Evolutionary conservation across 2,888 invertebrate genomes (phyloP), one percentile per base, ranked within the genome.

Genomic region (Hyppa rectilinea): DNA sequence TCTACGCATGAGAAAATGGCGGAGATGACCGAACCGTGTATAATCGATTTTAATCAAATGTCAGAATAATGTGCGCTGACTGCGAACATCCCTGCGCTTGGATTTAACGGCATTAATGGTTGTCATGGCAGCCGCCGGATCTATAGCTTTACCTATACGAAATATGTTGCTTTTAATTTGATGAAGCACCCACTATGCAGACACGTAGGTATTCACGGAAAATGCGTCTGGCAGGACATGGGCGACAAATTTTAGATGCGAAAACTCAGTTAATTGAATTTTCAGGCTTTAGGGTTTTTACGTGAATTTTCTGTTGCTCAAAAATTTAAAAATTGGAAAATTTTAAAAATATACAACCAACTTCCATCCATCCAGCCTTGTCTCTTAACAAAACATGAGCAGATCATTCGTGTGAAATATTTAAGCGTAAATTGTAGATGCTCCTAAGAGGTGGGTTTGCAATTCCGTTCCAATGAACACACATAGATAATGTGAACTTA

Each of bases 391-490:
- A 43, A 50, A 50, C 20, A 26, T n/a, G 34, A 55, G 7, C 40
- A 38, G 1, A 67, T 23, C 4, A 36, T 38, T 4, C 4, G 26
- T 34, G 17, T 43, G 31, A 55, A 64, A 43, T 36, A 58, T 58
- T 70, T 71, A 20, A 2, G 58, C 56, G 74, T 81, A 85, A 87
- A 85, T 76, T 78, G 75, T 85, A 87, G 87, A 89, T 89, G 90
- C 90, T 90, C 85, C 67, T 76, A 80, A 84, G 82, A 91, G 91
- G 90, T 89, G 89, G 91, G 88, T 83, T 87, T 75, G 89, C 92
- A 92, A 92, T 93, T 93, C 92, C 92, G 86, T 92, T 89, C 86
- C 85, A 89, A 84, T 82, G 85, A 82, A 79, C 77, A 81, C 77
- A 83, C 87, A 82, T 82, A 84, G 78, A 70, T 77, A 62, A 74